Conservation (phyloP, 1,140 invertebrate species). For the Bombus superbus region DNA sequence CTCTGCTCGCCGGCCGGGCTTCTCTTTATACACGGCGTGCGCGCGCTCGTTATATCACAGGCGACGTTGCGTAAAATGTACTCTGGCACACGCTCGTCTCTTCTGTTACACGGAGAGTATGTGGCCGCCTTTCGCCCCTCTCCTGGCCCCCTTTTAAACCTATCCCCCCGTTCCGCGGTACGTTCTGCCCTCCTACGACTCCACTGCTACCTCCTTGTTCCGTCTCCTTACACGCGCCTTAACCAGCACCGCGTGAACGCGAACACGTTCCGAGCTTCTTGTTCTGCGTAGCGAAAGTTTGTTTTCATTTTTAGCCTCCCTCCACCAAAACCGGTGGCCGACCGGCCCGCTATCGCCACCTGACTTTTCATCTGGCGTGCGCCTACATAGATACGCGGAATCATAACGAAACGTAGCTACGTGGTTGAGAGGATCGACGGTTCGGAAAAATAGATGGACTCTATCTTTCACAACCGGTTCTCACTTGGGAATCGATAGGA, state of each 20-base stretch:
- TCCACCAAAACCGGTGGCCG: no score
- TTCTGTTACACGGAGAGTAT: slow-evolving; percentile 52
- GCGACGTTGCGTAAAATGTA: slow-evolving; percentile 75
- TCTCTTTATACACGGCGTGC: slow-evolving; percentile 2
- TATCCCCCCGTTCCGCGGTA: not conserved
- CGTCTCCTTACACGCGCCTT: slow-evolving; percentile 49
- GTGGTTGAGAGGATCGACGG: not conserved
- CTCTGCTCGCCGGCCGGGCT: not conserved
- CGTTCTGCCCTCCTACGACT: not conserved
- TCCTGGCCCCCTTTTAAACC: slow-evolving; percentile 60
- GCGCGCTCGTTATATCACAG: slow-evolving; percentile 66
- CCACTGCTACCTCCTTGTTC: not conserved
- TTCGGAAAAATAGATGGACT: no score
- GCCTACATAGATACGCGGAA: not conserved
- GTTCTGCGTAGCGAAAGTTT: slow-evolving; percentile 74
- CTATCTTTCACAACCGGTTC: not conserved
- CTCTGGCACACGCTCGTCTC: slow-evolving; percentile 56
- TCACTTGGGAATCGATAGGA: not conserved
- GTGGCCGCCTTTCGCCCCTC: slow-evolving; percentile 68
- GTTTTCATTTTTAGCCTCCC: slow-evolving; percentile 69
- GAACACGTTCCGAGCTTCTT: slow-evolving; percentile 54
- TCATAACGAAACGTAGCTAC: not conserved
- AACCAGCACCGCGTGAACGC: slow-evolving; percentile 40
- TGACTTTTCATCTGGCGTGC: slow-evolving; percentile 21
- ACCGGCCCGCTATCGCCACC: not conserved